These are phyloP conservation scores for Odontesthes bonariensis DNA, from an alignment of 2,113 vertebrate genomes.

Conservation along the genomic window DNA sequence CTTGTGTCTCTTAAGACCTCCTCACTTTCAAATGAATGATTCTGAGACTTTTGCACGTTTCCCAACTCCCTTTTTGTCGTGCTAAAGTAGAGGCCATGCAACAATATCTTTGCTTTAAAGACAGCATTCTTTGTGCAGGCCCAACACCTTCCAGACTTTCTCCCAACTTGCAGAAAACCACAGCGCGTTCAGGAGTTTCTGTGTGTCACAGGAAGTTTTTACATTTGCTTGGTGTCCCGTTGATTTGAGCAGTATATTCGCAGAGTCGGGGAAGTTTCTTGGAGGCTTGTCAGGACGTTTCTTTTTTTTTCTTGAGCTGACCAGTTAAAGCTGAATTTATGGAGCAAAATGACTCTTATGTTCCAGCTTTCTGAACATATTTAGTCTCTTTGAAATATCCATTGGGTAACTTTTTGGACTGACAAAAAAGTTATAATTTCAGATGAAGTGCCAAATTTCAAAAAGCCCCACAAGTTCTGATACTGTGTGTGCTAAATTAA, in stretches of 20 bases:
- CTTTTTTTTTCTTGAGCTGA: not conserved
- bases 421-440: too few species aligned
- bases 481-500: too few species aligned
- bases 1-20: not conserved
- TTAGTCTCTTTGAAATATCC: not conserved
- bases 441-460: too few species aligned
- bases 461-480: too few species aligned
- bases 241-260: not conserved
- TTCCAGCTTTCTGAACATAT: not conserved
- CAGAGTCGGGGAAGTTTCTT: constrained; percentile 9
- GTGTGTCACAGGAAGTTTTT: not conserved
- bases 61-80: not conserved
- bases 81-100: not conserved
- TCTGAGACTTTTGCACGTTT: not conserved
- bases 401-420: too few species aligned
- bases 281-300: constrained; percentile 42
- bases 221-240: not conserved
- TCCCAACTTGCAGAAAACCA: not conserved
- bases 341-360: not conserved
- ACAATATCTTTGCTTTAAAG: not conserved
- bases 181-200: not conserved
- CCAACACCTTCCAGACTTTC: not conserved
- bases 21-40: not conserved
- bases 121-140: not conserved
- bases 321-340: constrained; percentile 31